Percentiles rank a stretch among this genome's conserved stretches.
Evolutionary conservation across 2,888 invertebrate species (phyloP).

Genomic region (Coenonympha arcania): DNA sequence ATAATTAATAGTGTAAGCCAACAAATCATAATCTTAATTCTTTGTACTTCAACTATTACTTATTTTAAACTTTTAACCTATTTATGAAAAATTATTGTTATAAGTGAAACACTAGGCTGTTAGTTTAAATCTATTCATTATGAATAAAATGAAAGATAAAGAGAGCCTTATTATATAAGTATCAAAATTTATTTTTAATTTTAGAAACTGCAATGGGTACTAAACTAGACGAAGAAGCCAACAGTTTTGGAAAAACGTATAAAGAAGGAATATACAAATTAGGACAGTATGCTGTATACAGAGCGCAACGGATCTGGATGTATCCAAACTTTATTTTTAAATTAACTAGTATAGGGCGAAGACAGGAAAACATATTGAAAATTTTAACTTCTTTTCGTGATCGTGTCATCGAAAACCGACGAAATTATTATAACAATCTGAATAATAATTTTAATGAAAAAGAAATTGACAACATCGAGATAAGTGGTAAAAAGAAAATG

Average conservation of each 20-base stretch:
- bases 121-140: too few species aligned
- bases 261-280: conserved; percentile 1
- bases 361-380: neutral
- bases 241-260: conserved; percentile 1
- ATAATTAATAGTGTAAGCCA: too few species aligned
- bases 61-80: too few species aligned
- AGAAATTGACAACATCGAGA: neutral
- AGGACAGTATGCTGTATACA: neutral
- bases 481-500: neutral
- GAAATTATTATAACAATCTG: neutral
- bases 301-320: conserved; percentile 1
- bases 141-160: neutral
- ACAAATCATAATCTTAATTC: too few species aligned
- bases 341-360: neutral
- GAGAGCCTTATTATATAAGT: neutral
- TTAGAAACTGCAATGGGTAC: conserved; percentile 9
- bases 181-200: neutral
- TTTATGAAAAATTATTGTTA: too few species aligned
- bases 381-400: neutral
- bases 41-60: too few species aligned
- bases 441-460: neutral
- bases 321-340: conserved; percentile 2
- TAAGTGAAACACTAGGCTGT: too few species aligned
- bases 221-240: neutral
- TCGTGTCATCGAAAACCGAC: conserved; percentile 3